These are phyloP conservation scores for Desmophyllum pertusum DNA, from an alignment of 92 coral and sea anemone genomes.

Conservation along the genomic window DNA sequence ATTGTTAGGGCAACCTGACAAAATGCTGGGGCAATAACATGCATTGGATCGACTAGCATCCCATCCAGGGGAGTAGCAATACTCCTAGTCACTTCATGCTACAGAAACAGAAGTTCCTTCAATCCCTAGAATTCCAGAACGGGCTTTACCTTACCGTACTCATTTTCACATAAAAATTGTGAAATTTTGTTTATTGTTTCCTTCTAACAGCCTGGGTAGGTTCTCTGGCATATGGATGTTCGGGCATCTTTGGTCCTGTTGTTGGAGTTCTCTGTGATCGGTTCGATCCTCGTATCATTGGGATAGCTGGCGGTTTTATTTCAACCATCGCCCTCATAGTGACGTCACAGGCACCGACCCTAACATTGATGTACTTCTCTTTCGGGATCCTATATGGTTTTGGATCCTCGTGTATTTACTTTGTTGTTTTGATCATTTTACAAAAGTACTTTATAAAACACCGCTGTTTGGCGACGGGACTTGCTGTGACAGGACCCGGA, in stretches of 20 bases:
- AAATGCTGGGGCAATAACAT: no score
- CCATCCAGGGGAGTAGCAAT: no score
- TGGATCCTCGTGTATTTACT: slow-evolving; percentile 1
- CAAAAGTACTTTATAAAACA: slow-evolving; percentile 14
- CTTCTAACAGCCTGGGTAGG: slow-evolving; percentile 13
- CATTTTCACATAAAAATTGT: neutral
- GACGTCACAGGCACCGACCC: slow-evolving; percentile 21
- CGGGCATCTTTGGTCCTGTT: neutral
- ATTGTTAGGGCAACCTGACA: no score
- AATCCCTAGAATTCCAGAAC: no score
- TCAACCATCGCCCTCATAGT: slow-evolving; percentile 1
- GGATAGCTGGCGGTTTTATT: slow-evolving; percentile 1
- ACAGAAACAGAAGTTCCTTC: no score
- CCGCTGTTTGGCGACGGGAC: slow-evolving; percentile 6
- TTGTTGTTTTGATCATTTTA: slow-evolving; percentile 2
- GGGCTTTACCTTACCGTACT: no score
- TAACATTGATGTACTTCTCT: slow-evolving; percentile 16
- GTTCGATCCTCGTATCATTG: slow-evolving; percentile 14
- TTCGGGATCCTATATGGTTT: slow-evolving; percentile 14
- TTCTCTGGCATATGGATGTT: slow-evolving; percentile 15
- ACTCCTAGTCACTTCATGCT: no score
- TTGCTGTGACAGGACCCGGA: slow-evolving; percentile 3
- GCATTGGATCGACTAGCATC: no score
- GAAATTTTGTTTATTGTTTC: neutral
- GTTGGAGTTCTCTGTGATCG: slow-evolving; percentile 17